Evolutionary conservation across 2,888 invertebrate species (phyloP), one percentile per base, ranked within the genome.

Genomic region (Coremacera marginata): DNA sequence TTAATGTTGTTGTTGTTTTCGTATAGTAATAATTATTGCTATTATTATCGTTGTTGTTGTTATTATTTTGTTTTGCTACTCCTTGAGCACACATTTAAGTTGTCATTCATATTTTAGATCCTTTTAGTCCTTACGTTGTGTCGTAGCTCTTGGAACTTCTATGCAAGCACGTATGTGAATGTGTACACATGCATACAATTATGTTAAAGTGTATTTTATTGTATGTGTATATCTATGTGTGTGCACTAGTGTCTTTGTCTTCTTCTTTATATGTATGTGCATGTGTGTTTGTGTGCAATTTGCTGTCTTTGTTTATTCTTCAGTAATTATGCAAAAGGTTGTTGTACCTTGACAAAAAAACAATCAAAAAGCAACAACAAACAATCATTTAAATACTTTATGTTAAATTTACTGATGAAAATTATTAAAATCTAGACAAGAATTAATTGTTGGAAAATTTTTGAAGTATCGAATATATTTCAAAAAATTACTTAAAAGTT

Each of bases 291-390:
- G 60, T 70, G 75, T 51, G 60, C 63, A 72, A 60, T 72, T 44
- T 72, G 52, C 31, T 57, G 68, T 51, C 34, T 44, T 60, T 78
- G 67, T 80, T 79, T 76, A 74, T 19, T 51, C 78, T 77, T 44
- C 44, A 11, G 76, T 76, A 77, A 79, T 81, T 81, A 80, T 78
- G 78, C 75, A 76, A 78, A 78, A 80, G 79, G 79, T 79, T 77
- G 77, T 79, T 79, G 79, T 65, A 70, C 68, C 68, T 68, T 68
- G 19, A 7, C 44, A 44, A n/a, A 22, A 31, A 14, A 63, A 34
- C 34, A 63, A 63, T 14, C 44, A 60, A 57, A 16, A 22, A 62
- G 8, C 22, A 25, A 44, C 31, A 31, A 31, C 31, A 34, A 72
- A 72, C 31, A 31, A 62, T 34, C 34, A 14, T 37, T 37, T 44